phyloP scores from a whole-genome alignment of 2,888 invertebrate species.

The Parnassius orleans region DNA sequence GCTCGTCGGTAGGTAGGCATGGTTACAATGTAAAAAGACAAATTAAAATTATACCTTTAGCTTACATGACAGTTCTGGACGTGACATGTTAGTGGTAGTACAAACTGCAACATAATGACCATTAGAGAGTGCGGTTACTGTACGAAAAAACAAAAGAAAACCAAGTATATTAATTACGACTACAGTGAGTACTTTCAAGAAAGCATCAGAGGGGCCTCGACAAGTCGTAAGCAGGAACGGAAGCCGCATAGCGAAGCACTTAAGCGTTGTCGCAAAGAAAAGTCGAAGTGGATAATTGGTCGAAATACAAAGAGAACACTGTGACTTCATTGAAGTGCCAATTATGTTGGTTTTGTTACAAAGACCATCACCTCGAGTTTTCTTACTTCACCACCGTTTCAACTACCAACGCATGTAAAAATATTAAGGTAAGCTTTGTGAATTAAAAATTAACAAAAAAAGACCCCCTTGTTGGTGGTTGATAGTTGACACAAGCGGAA shows the following conservation, averaged over 20 bases:
- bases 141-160: slow-evolving; percentile 79
- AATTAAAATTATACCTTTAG: slow-evolving; percentile 80
- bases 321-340: slow-evolving; percentile 10
- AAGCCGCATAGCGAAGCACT: slow-evolving; percentile 77
- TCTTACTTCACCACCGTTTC: slow-evolving; percentile 69
- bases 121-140: slow-evolving; percentile 81
- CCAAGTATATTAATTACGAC: slow-evolving; percentile 74
- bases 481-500: slow-evolving; percentile 73
- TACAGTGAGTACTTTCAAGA: slow-evolving; percentile 74
- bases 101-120: slow-evolving; percentile 82
- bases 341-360: slow-evolving; percentile 21
- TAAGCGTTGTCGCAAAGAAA: slow-evolving; percentile 62
- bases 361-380: slow-evolving; percentile 56
- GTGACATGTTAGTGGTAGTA: slow-evolving; percentile 81
- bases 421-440: slow-evolving; percentile 26
- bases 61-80: slow-evolving; percentile 81
- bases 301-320: slow-evolving; percentile 28
- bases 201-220: slow-evolving; percentile 77
- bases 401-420: slow-evolving; percentile 72
- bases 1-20: slow-evolving; percentile 67
- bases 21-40: slow-evolving; percentile 74
- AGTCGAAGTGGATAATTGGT: slow-evolving; percentile 56
- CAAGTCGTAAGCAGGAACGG: slow-evolving; percentile 74
- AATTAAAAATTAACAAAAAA: slow-evolving; percentile 48
- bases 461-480: slow-evolving; percentile 69